A percentile compares a stretch with the other conserved stretches of the same genome.
Conservation (phyloP, 2,113 vertebrate species). For the Cinclus mexicanus region DNA sequence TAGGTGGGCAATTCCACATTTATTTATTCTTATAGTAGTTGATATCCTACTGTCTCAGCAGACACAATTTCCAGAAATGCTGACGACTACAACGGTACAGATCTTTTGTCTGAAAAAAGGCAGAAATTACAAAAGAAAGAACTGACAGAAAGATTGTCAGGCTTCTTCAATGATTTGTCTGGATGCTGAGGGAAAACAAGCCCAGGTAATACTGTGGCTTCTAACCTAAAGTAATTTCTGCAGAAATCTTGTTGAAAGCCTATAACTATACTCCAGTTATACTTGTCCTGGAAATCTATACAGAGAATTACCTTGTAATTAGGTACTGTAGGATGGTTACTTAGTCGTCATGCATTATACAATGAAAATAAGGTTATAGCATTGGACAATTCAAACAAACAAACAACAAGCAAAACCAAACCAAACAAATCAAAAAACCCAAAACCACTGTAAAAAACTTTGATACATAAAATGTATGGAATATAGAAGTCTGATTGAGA, state of each 20-base stretch:
- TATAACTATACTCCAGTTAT: no score
- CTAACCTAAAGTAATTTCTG: not conserved
- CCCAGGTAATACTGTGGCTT: not conserved
- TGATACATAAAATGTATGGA: not conserved
- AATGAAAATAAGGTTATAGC: not conserved
- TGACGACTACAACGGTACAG: not conserved
- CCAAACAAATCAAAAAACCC: no score
- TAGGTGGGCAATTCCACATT: not conserved
- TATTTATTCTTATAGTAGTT: not conserved
- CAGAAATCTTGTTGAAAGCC: not conserved
- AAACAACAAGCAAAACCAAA: not conserved
- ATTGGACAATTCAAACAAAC: not conserved
- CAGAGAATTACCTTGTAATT: not conserved
- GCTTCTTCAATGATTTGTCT: not conserved
- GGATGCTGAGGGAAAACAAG: not conserved
- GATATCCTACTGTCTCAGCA: not conserved
- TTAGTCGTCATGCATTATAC: not conserved
- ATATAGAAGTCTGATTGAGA: not conserved
- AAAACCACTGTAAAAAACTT: not conserved
- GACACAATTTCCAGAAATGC: not conserved
- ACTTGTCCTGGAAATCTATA: not conserved
- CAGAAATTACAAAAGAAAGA: not conserved
- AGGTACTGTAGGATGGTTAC: not conserved
- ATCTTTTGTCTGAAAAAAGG: not conserved
- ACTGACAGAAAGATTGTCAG: not conserved